These are phyloP conservation scores for Puntigrus tetrazona DNA, from an alignment of 2,113 vertebrate genomes.

Conservation along the genomic window DNA sequence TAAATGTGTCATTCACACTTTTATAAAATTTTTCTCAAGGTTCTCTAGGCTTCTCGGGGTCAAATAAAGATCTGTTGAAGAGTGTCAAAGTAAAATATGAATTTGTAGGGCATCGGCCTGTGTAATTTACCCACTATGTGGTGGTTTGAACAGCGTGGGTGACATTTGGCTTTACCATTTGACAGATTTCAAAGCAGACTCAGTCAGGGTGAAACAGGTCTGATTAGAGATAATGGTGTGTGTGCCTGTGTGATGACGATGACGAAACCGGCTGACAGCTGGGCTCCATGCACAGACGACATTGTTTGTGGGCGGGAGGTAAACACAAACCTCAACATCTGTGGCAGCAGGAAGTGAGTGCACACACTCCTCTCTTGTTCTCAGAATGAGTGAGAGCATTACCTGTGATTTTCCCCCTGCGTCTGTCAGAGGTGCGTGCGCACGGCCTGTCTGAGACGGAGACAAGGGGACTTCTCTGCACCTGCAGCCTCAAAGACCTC, in stretches of 20 bases:
- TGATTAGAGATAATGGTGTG: background rate
- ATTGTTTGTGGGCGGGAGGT: constrained; percentile 40
- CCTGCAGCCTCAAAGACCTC: background rate
- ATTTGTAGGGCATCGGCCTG: background rate
- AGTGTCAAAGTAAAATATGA: background rate
- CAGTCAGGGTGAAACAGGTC: background rate
- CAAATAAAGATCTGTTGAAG: background rate
- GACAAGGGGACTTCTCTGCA: constrained; percentile 51
- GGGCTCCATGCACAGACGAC: constrained; percentile 38
- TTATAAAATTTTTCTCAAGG: background rate
- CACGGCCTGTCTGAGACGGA: background rate
- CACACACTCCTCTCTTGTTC: constrained; percentile 67
- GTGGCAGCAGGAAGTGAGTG: constrained; percentile 66
- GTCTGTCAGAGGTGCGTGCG: constrained; percentile 11
- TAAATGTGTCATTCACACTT: background rate
- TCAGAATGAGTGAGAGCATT: constrained; percentile 80
- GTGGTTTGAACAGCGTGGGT: background rate
- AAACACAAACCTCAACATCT: constrained; percentile 63
- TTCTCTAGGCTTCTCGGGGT: background rate
- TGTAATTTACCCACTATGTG: background rate
- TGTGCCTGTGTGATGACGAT: constrained; percentile 45
- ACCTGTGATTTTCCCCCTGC: constrained; percentile 69
- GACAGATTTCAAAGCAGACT: constrained; percentile 9
- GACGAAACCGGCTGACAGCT: constrained; percentile 46
- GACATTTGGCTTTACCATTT: background rate